Evolutionary conservation across 2,113 vertebrate genomes (phyloP).

Genomic region (Labeo rohita): DNA sequence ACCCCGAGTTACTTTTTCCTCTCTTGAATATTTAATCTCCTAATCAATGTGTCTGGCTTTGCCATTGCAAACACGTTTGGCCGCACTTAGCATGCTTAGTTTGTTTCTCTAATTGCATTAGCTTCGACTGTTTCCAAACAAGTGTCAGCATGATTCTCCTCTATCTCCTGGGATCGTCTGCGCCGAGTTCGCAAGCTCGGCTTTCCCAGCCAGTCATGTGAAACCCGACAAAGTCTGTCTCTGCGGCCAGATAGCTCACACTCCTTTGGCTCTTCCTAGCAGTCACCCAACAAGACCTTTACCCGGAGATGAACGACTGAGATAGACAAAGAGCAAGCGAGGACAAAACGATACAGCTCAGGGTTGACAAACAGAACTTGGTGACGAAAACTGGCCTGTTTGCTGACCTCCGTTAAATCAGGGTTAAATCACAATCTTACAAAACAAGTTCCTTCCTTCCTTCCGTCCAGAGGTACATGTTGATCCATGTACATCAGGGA

Average conservation of each 20-base stretch:
- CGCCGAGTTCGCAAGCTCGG: background rate
- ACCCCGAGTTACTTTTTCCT: constrained; percentile 70
- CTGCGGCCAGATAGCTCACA: background rate
- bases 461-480: too few species aligned
- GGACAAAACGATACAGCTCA: background rate
- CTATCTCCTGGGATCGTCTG: constrained; percentile 19
- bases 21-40: constrained; percentile 75
- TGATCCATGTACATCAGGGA: background rate
- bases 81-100: constrained; percentile 42
- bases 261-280: background rate
- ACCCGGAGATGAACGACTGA: constrained; percentile 1
- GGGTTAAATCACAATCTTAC: background rate
- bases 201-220: constrained; percentile 14
- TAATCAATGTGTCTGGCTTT: constrained; percentile 47
- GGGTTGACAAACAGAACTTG: background rate
- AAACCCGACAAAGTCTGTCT: background rate
- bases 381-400: background rate
- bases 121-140: constrained; percentile 27
- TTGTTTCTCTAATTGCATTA: constrained; percentile 39
- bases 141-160: constrained; percentile 25
- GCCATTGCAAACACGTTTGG: constrained; percentile 55
- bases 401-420: background rate
- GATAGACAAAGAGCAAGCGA: background rate
- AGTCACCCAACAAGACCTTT: background rate
- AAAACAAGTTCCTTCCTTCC: background rate